Evolutionary conservation across 2,113 vertebrate genomes (phyloP), one percentile per base, ranked within the genome.

Genomic region (Platichthys stellatus): DNA sequence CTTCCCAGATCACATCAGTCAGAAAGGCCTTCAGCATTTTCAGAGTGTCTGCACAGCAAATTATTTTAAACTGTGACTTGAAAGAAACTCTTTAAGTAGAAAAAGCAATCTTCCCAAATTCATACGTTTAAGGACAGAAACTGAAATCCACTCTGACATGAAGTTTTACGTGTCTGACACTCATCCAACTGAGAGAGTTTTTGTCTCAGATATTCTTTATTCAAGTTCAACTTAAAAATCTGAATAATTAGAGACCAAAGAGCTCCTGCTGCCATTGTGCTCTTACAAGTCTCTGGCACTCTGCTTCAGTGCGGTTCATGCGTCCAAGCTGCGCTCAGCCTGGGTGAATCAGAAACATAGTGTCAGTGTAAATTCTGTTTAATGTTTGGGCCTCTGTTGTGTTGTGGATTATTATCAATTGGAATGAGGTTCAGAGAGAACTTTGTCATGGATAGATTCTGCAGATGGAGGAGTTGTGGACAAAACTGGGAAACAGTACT

Each of bases 1-100:
- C 31, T 45, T 1, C 69, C 26, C 51, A 74, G 64, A 61, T 67
- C 47, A 76, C 15, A 56, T 79, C 17, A 62, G 56, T n/a, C 17
- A 47, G 3, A 5, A n/a, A 35, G 17, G 58, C 57, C 70, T 69
- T 57, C 24, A 47, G 77, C 38, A 31, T 56, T 47, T 10, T 56
- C 31, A 47, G 54, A 61, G 23, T 72, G 23, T 72, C 47, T n/a
- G 51, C 51, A 21, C 23, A n/a, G 51, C 51, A 54, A 54, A 54
- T 54, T 54, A 54, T 54, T 54, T n/a, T 54, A 54, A 54, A 54
- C n/a, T 20, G 10, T 54, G 51, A 54, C 51, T 54, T 54, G 51
- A n/a, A 54, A 20, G 20, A 54, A 54, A 54, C 18, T 54, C 20
- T 21, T 20, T 2, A n/a, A 5, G 51, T n/a, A 20, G 11, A 4